A percentile compares a stretch with the other conserved stretches of the same genome.
phyloP scores from a whole-genome alignment of 2,113 vertebrate species.

The Microtus richardsoni region DNA sequence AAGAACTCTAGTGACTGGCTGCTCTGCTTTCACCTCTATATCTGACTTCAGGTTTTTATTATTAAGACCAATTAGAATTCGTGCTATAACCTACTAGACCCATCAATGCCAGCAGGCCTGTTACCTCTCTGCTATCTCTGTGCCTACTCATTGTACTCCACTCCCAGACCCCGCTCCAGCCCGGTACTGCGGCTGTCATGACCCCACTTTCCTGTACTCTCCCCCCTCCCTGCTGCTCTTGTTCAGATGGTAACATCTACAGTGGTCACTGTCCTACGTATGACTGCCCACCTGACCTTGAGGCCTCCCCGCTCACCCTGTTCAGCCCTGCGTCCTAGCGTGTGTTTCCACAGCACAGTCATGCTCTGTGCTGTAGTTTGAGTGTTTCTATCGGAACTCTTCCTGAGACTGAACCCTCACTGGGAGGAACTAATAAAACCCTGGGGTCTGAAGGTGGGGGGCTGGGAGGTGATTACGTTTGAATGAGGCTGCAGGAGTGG shows the following conservation, averaged over 20 bases:
- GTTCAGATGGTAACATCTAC: not conserved
- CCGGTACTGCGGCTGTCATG: fast-evolving
- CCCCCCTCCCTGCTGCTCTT: no score
- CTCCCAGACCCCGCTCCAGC: not conserved
- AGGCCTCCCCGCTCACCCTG: no score
- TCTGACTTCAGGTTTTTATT: no score
- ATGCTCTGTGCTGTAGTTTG: not conserved
- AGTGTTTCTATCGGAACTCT: not conserved
- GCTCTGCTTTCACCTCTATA: no score
- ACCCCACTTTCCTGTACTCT: fast-evolving
- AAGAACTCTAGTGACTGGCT: no score
- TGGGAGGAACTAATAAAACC: no score
- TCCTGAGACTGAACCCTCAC: not conserved
- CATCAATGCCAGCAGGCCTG: fast-evolving
- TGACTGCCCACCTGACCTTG: fast-evolving
- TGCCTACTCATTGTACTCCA: fast-evolving
- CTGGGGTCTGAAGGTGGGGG: not conserved
- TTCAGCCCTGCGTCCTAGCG: not conserved
- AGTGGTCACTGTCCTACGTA: fast-evolving
- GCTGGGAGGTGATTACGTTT: no score
- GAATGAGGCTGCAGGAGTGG: not conserved
- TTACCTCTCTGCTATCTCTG: not conserved
- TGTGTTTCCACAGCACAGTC: not conserved
- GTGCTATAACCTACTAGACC: no score
- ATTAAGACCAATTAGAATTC: no score